phyloP scores from a whole-genome alignment of 2,797 vertebrate species.

The Semotilus atromaculatus region DNA sequence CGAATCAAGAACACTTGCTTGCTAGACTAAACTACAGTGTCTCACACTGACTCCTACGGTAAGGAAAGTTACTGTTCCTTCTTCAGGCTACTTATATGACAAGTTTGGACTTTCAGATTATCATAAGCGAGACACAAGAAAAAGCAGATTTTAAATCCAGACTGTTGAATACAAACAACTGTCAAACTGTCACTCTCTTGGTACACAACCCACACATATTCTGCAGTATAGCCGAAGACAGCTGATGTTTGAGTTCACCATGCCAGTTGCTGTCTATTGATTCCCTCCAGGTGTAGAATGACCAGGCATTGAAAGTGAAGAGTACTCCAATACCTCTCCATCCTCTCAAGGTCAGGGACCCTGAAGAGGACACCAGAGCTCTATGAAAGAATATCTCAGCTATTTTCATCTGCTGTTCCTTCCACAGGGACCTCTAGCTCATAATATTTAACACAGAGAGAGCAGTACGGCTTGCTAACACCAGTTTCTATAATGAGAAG shows the following conservation, averaged over 20 bases:
- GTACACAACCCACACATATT: conserved; percentile 16
- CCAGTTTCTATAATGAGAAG: background rate
- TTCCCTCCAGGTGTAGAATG: conserved; percentile 60
- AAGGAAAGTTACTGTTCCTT: conserved; percentile 14
- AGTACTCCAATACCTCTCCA: conserved; percentile 49
- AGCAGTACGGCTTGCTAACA: background rate
- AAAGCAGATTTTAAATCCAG: background rate
- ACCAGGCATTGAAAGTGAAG: conserved; percentile 59
- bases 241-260: conserved; percentile 42
- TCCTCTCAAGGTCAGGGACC: conserved; percentile 62
- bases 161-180: conserved; percentile 12
- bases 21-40: conserved; percentile 9
- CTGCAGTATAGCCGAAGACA: conserved; percentile 39
- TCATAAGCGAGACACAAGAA: background rate
- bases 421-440: conserved; percentile 17
- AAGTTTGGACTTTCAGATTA: background rate
- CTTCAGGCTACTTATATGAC: background rate
- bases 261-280: conserved; percentile 45
- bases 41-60: conserved; percentile 34
- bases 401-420: conserved; percentile 24
- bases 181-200: conserved; percentile 46
- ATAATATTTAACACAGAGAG: conserved; percentile 33
- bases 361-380: conserved; percentile 56
- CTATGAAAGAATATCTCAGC: conserved; percentile 33
- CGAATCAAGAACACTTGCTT: conserved; percentile 38